Conservation (phyloP, 2,888 invertebrate genomes). For the Hirtodrosophila histrioides region DNA sequence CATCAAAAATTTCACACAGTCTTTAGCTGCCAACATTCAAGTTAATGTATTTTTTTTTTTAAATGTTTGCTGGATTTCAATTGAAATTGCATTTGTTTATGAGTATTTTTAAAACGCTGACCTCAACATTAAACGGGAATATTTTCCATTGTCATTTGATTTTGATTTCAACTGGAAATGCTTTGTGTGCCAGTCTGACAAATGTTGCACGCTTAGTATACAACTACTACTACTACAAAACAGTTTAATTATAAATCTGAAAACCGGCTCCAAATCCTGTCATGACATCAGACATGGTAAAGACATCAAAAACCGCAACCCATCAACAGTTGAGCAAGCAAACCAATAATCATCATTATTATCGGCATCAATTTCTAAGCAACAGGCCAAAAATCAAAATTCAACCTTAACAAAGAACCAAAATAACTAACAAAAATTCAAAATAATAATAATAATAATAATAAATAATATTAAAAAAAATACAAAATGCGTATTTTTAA, state of each 20-base stretch:
- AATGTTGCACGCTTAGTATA: constrained; percentile 2
- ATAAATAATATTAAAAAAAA: constrained; percentile 13
- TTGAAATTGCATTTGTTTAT: not conserved
- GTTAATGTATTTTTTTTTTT: too few species aligned
- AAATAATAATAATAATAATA: constrained; percentile 8
- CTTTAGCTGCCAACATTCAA: too few species aligned
- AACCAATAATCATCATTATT: constrained; percentile 58
- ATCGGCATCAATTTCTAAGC: constrained; percentile 61
- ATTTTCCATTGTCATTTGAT: constrained; percentile 6
- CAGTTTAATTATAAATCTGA: constrained; percentile 41
- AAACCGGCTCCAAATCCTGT: constrained; percentile 65
- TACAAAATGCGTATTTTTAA: constrained; percentile 57
- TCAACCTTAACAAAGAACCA: constrained; percentile 12
- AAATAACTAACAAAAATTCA: constrained; percentile 14
- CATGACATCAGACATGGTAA: constrained; percentile 60
- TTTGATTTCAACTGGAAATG: constrained; percentile 16
- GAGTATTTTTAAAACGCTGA: constrained; percentile 32
- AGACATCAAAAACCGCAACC: constrained; percentile 35
- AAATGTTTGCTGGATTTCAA: not conserved
- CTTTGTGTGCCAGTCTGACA: constrained; percentile 2
- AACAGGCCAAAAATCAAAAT: constrained; percentile 13
- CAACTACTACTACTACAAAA: constrained; percentile 14
- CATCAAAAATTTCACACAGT: too few species aligned
- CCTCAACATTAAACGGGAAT: constrained; percentile 37
- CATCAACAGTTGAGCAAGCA: constrained; percentile 36